A percentile compares a stretch with the other conserved stretches of the same genome.
Conservation (phyloP, 2,888 invertebrate genomes). For the Spodoptera picta region DNA sequence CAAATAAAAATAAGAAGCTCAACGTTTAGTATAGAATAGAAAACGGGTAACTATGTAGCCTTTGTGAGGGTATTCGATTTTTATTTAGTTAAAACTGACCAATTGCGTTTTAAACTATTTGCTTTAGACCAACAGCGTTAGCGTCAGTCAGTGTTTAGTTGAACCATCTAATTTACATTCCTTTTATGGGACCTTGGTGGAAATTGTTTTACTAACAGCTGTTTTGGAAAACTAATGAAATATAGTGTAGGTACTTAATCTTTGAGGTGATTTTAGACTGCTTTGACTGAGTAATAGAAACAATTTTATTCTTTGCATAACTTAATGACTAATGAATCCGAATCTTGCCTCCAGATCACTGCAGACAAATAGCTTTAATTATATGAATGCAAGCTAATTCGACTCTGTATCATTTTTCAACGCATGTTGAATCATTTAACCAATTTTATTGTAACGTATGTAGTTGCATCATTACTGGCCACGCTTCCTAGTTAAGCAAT, state of each 20-base stretch:
- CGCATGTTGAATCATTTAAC: constrained; percentile 38
- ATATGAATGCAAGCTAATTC: constrained; percentile 19
- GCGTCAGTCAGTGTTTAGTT: constrained; percentile 12
- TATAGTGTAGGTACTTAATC: too few species aligned
- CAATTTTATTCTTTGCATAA: constrained; percentile 4
- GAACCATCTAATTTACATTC: constrained; percentile 47
- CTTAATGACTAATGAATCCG: constrained; percentile 9
- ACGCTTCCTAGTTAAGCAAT: constrained; percentile 57
- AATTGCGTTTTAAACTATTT: constrained; percentile 13
- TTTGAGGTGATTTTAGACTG: too few species aligned
- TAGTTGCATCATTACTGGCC: constrained; percentile 37
- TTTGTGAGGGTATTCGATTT: too few species aligned
- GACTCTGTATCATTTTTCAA: constrained; percentile 27
- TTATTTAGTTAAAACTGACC: too few species aligned
- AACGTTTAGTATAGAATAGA: too few species aligned
- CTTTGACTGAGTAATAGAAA: too few species aligned
- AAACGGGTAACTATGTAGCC: too few species aligned
- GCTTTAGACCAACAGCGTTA: constrained; percentile 14
- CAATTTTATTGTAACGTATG: constrained; percentile 26
- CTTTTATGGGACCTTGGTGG: constrained; percentile 43
- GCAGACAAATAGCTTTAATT: constrained; percentile 20
- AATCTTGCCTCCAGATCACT: constrained; percentile 15
- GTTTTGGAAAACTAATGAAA: constrained; percentile 7
- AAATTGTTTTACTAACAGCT: constrained; percentile 22
- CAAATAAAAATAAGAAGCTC: too few species aligned